A percentile compares a stretch with the other conserved stretches of the same genome.
These are phyloP conservation scores for Lindbergichthys nudifrons DNA, from an alignment of 2,797 vertebrate species.

Conservation along the genomic window DNA sequence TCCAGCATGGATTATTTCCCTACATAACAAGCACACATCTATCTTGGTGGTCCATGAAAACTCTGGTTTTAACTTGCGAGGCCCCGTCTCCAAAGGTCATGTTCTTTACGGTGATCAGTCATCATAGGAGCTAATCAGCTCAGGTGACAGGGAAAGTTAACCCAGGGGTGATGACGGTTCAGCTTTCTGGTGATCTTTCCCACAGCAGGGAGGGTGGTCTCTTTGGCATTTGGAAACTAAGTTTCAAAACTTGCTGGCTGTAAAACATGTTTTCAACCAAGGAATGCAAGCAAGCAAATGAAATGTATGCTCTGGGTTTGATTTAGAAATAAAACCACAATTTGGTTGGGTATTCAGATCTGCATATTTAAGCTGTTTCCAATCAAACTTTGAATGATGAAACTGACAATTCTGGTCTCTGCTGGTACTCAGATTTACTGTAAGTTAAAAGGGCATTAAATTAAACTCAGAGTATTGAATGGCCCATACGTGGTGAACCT, in stretches of 20 bases:
- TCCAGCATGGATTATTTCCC: not conserved
- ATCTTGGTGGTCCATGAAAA: not conserved
- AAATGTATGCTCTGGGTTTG: not conserved
- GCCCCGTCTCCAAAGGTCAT: constrained; percentile 15
- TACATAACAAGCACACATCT: not conserved
- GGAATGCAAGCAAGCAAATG: not conserved
- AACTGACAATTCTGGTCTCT: not conserved
- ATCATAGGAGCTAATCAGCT: constrained; percentile 8
- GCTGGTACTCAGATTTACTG: not conserved
- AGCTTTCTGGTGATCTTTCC: constrained; percentile 34
- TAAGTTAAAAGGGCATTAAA: not conserved
- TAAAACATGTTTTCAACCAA: not conserved
- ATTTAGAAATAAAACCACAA: not conserved
- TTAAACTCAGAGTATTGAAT: no score
- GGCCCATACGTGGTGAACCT: no score
- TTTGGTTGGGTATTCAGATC: constrained; percentile 5
- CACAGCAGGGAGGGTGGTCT: constrained; percentile 33
- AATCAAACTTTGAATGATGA: not conserved
- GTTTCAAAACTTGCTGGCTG: not conserved
- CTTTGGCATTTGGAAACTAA: not conserved
- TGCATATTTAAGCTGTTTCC: constrained; percentile 13
- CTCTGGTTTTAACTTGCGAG: not conserved
- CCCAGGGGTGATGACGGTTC: constrained; percentile 4
- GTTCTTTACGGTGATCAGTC: constrained; percentile 10
- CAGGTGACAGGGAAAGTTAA: constrained; percentile 31